Base-by-base conservation (phyloP, 2,888 invertebrate genomes). In the Ligdia adustata region DNA sequence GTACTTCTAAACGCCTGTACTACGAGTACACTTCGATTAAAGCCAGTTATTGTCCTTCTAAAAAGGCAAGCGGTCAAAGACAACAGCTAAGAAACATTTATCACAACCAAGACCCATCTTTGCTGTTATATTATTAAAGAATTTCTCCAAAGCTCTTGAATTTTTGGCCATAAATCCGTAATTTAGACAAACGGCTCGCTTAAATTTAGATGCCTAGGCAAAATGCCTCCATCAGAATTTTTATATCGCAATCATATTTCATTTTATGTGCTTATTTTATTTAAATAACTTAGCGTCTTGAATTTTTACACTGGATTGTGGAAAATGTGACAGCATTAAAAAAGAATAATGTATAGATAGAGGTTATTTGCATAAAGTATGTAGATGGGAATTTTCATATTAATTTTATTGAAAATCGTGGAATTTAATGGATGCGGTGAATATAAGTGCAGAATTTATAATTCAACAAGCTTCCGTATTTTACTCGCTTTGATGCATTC, bases 111-210 rank as follows among this genome's bases (percentile, higher is more conserved):
- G 9, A 9, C 22, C 15, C 22, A 29, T 35, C 9, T 37, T 9
- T 28, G 37, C 28, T 37, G 29, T 7, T 44, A 31, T 11, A 44
- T 37, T 44, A 37, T 44, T 24, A 37, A 37, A 35, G 42, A 35
- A 43, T 27, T 45, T 39, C 13, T 3, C 22, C 27, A 9, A 26
- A 45, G 5, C 7, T 40, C 27, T 47, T 29, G 45, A 47, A 24
- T 24, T 47, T 37, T 18, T 32, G n/a, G 27, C 22, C 37, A 51
- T 54, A 54, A 45, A 50, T 54, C 49, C 26, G 22, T 52, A 54
- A 54, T 57, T 52, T 47, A 52, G 47, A 50, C 47, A 45, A 54
- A 54, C 52, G 46, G 29, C 26, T 9, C 14, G 9, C 29, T 31
- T 32, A 20, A 29, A 39, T 39, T 29, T 7, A 37, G 35, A 27